Conservation (phyloP, 2,113 vertebrate genomes). For the Urocolius indicus region DNA sequence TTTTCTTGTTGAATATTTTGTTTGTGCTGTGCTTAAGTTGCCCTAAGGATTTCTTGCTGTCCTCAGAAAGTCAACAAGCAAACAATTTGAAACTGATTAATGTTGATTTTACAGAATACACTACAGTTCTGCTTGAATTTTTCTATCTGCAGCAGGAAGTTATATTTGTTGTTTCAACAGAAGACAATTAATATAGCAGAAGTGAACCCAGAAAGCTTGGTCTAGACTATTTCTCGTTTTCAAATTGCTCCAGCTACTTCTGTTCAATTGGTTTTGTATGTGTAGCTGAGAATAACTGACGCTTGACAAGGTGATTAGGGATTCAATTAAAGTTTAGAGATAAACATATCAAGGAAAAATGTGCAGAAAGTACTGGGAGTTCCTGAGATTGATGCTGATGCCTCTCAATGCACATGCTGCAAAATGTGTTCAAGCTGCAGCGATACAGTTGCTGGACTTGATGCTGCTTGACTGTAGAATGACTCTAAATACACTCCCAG, state of each 20-base stretch:
- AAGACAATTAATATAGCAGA: background rate
- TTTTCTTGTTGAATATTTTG: conserved; percentile 2
- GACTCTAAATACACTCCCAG: background rate
- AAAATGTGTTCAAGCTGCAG: background rate
- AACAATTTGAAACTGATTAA: conserved; percentile 34
- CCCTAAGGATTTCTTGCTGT: conserved; percentile 40
- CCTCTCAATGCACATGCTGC: background rate
- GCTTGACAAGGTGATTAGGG: background rate
- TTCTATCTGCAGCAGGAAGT: background rate
- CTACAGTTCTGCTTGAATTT: background rate
- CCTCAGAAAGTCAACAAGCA: conserved; percentile 51
- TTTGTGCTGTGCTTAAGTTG: background rate
- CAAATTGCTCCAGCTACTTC: background rate
- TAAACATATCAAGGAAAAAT: background rate
- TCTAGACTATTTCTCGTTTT: background rate
- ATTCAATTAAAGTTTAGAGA: background rate
- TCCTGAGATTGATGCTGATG: background rate
- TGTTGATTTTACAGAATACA: conserved; percentile 38
- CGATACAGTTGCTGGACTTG: too few relatives aligned
- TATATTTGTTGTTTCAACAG: background rate
- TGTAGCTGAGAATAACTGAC: background rate
- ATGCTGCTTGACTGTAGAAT: background rate
- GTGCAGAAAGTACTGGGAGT: background rate
- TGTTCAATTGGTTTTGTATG: background rate
- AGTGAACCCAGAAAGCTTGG: background rate